Base-by-base conservation (phyloP, 2,113 vertebrate genomes). In the Gadus chalcogrammus region DNA sequence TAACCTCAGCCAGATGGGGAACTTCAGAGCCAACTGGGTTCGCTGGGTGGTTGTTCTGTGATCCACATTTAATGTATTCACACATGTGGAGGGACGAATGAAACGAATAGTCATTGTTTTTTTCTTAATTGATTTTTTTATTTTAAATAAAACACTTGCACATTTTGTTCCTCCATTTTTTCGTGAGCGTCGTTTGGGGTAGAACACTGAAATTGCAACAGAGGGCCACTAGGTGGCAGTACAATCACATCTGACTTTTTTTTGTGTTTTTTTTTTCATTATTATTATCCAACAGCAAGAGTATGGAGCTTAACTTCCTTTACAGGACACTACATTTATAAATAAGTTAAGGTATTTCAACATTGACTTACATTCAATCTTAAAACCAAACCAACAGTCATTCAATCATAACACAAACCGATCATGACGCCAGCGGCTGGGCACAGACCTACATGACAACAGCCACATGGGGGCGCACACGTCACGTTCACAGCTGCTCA, bases 261-360 rank as follows among this genome's bases (percentile, higher is more conserved):
- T 78, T 76, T 83, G 3, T 63, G n/a, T n/a, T 61, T 18, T 61
- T 61, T 12, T 62, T 62, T 15, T 62, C 22, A 65, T 20, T 85
- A 89, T 90, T 88, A 85, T 87, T 87, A 87, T 86, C 90, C 82
- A 91, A 93, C 91, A 94, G 90, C 85, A 91, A 85, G 83, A 88
- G 87, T 86, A 93, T 78, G 89, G 84, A 93, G 92, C 90, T 94
- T 93, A 92, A 92, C 84, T 94, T 96, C 90, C 91, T 93, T 92
- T 95, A 93, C 85, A 84, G 90, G 87, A 91, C 86, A 89, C 90
- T 91, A 92, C 86, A 78, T 89, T 91, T 82, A 92, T 91, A 95
- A 94, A 94, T 97, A 97, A 92, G 95, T 95, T 94, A 96, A 92
- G 42, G 89, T 94, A 95, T 93, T 93, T 94, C 93, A 92, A 95